Conservation (phyloP, 2,888 invertebrate genomes). For the Amphimallon solstitiale region DNA sequence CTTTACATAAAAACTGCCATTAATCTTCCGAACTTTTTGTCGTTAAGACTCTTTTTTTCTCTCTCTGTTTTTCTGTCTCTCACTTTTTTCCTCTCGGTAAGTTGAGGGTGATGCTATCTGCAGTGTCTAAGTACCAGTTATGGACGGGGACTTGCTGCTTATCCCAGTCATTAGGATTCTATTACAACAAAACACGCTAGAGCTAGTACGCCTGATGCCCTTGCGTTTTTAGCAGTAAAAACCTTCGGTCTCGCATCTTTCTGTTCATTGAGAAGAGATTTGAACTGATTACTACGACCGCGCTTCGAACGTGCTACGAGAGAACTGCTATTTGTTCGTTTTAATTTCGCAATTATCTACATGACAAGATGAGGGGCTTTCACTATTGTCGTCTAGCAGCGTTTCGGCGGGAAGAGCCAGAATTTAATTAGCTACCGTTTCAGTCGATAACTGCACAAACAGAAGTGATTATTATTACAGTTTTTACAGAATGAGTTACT, state of each 20-base stretch:
- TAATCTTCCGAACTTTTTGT: conserved; percentile 50
- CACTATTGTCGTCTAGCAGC: background rate
- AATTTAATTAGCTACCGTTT: conserved; percentile 2
- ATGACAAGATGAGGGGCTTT: conserved; percentile 11
- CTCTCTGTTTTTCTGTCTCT: conserved; percentile 42
- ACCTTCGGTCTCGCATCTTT: conserved; percentile 46
- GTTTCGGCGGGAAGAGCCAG: background rate
- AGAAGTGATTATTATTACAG: background rate
- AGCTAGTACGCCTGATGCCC: conserved; percentile 35
- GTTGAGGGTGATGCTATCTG: conserved; percentile 46
- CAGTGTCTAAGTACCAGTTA: conserved; percentile 43
- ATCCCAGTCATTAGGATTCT: conserved; percentile 53
- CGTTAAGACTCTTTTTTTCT: conserved; percentile 31
- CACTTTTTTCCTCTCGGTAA: conserved; percentile 22
- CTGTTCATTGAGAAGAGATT: conserved; percentile 47
- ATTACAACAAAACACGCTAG: conserved; percentile 50
- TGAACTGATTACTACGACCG: conserved; percentile 47
- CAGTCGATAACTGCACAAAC: background rate
- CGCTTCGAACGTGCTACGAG: conserved; percentile 1
- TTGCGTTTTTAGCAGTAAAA: conserved; percentile 51
- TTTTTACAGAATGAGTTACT: too few relatives aligned
- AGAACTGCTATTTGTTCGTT: conserved; percentile 13
- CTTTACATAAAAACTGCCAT: conserved; percentile 46
- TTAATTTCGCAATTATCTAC: conserved; percentile 32
- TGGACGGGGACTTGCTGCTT: conserved; percentile 44